Conservation (phyloP, 2,113 vertebrate genomes). For the Empidonax traillii region DNA sequence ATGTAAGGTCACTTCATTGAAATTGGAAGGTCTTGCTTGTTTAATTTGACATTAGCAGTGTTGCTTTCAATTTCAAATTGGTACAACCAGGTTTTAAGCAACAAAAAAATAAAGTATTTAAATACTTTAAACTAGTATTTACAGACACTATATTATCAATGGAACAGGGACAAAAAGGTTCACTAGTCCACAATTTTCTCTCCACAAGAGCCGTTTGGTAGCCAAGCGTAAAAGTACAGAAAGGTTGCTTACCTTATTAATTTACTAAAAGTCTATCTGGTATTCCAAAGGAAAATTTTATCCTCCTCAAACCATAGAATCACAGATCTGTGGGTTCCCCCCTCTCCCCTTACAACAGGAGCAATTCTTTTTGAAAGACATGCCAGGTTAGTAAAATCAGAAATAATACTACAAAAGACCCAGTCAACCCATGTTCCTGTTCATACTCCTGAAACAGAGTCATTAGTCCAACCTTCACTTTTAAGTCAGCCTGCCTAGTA, state of each 20-base stretch:
- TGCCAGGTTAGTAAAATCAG: background rate
- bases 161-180: background rate
- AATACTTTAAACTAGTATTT: background rate
- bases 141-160: background rate
- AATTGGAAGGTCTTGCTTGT: background rate
- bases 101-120: background rate
- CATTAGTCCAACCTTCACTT: background rate
- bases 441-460: background rate
- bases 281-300: background rate
- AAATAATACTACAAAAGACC: background rate
- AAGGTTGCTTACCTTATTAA: background rate
- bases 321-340: background rate
- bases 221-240: background rate
- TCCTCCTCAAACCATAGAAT: background rate
- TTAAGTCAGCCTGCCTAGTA: background rate
- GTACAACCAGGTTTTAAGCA: background rate
- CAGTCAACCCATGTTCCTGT: background rate
- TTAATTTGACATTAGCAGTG: background rate
- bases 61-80: background rate
- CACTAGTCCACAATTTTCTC: background rate
- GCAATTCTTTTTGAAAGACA: background rate
- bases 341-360: background rate
- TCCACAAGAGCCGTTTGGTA: background rate
- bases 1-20: background rate
- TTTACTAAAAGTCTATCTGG: background rate